Evolutionary conservation across 1,140 invertebrate species (phyloP), one percentile per base, ranked within the genome.

Genomic region (Nasonia giraulti): DNA sequence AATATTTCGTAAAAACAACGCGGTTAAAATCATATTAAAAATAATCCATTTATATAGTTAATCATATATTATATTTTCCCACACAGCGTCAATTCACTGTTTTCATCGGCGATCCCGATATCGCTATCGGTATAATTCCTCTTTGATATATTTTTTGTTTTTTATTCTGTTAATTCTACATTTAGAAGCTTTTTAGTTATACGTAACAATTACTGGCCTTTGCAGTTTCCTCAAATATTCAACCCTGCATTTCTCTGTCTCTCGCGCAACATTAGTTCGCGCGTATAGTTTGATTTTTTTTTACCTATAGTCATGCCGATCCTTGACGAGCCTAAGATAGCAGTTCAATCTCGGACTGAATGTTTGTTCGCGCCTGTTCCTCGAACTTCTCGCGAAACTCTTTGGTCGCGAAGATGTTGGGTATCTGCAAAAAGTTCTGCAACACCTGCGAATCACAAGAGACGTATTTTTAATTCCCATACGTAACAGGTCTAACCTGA

Each of bases 371-470:
- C n/a, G 95, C 95, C 87, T 93, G 91, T 14, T 92, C 89, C 90
- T 95, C 95, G 87, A 93, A 95, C 85, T 93, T 93, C 33, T 94
- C 93, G 33, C 95, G 93, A 87, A 95, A 95, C 87, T 94, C 93
- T 87, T 94, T 93, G 4, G 95, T 95, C 44, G 95, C 94, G 92
- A 94, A 95, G 88, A 95, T 95, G 87, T 95, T 95, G 71, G 95
- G 95, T 83, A 95, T 95, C 89, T 94, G 94, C 83, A 95, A 88
- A 87, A 95, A 95, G 85, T 93, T 95, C 89, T 95, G 94, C 66
- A 95, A 89, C 76, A 95, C 93, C 95, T 95, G 87, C 77, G 91
- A 75, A 40, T 75, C 12, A 75, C 2, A 50, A 1, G 14, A 14
- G 11, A 2, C 47, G 47, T 14, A 17, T 50, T 44, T 44, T 44